Conservation (phyloP, 2,113 vertebrate genomes). For the Chaetodon trifascialis region DNA sequence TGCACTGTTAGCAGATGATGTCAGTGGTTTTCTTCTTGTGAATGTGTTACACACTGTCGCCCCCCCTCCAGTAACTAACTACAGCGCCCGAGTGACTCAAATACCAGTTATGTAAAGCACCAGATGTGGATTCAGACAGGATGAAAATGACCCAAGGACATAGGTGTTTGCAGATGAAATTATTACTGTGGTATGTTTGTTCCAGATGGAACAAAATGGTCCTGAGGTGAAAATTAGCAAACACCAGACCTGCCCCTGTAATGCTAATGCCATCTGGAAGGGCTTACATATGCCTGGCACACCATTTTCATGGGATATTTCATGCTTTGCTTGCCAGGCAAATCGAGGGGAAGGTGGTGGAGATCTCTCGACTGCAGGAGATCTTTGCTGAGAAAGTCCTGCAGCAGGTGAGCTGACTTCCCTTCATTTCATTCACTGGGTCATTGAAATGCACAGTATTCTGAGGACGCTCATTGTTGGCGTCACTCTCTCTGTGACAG, state of each 20-base stretch:
- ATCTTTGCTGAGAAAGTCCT: constrained; percentile 98
- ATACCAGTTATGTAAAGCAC: constrained; percentile 16
- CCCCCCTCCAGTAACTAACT: constrained; percentile 13
- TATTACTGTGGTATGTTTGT: constrained; percentile 5
- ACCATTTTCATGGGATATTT: constrained; percentile 7
- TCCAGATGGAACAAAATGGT: constrained; percentile 17
- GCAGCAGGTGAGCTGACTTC: constrained; percentile 88
- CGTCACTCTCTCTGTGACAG: constrained; percentile 74
- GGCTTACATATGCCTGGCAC: constrained; percentile 3
- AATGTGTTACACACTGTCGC: constrained; percentile 5
- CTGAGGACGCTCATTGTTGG: neutral
- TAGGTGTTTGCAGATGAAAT: constrained; percentile 29
- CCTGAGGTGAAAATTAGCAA: constrained; percentile 16
- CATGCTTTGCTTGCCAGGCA: constrained; percentile 83
- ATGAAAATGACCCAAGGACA: constrained; percentile 25
- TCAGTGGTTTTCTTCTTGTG: neutral
- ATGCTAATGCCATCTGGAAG: constrained; percentile 23
- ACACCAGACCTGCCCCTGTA: neutral
- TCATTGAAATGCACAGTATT: neutral
- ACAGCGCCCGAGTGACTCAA: neutral
- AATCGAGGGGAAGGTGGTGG: constrained; percentile 98
- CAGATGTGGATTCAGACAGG: constrained; percentile 13
- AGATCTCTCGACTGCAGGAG: constrained; percentile 97
- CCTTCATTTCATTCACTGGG: neutral
- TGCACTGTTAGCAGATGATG: neutral